phyloP scores from a whole-genome alignment of 2,113 vertebrate species.

The Neotragus moschatus region DNA sequence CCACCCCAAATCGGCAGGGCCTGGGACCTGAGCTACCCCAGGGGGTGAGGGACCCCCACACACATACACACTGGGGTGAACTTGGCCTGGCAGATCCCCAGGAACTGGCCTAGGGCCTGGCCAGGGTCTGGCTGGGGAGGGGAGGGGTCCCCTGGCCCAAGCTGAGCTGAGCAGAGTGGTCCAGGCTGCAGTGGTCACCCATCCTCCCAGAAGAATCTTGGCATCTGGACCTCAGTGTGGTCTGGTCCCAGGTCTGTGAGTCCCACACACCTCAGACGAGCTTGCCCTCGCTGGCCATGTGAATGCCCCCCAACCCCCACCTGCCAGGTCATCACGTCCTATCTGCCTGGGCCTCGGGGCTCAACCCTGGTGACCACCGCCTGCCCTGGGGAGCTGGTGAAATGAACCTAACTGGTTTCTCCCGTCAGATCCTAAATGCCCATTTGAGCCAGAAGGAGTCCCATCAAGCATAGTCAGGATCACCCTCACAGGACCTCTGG shows the following conservation, averaged over 20 bases:
- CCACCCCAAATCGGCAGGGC: neutral
- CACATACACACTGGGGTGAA: neutral
- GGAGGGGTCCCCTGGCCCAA: neutral
- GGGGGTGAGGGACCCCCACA: neutral
- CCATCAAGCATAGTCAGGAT: neutral
- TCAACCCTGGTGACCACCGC: neutral
- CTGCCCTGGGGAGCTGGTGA: neutral
- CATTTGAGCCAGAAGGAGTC: neutral
- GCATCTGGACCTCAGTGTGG: neutral
- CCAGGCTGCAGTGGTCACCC: neutral
- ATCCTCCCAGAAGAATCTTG: neutral
- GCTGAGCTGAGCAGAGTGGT: neutral
- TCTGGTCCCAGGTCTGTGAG: neutral
- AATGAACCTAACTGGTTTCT: neutral
- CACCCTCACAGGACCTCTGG: neutral
- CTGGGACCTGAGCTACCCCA: neutral
- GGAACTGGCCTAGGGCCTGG: neutral
- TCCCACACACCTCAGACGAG: neutral
- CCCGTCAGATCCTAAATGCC: fast-evolving
- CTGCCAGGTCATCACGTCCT: neutral
- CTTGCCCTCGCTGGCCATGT: fast-evolving
- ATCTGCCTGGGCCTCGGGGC: neutral
- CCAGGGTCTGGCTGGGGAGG: neutral
- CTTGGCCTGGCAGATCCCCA: neutral
- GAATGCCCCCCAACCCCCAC: neutral